These are phyloP conservation scores for Clarias gariepinus DNA, from an alignment of 2,113 vertebrate species.

Conservation along the genomic window DNA sequence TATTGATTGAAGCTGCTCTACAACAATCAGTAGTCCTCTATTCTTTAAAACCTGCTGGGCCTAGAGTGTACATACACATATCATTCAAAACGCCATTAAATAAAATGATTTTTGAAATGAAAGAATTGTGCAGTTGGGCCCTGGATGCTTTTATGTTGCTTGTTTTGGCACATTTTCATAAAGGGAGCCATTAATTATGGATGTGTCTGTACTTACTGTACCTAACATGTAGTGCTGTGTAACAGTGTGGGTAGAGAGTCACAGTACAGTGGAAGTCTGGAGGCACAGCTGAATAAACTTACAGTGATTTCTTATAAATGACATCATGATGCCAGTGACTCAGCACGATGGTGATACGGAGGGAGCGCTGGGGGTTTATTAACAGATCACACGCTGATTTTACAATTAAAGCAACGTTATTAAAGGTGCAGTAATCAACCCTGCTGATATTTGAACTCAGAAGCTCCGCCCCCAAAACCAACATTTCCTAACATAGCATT, in stretches of 20 bases:
- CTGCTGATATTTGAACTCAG: too few species aligned
- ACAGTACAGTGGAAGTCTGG: neutral
- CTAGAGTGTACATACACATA: neutral
- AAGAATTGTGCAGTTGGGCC: neutral
- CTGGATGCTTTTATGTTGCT: neutral
- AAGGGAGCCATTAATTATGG: neutral
- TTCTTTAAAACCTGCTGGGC: too few species aligned
- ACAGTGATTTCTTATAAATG: conserved; percentile 18
- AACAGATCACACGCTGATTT: neutral
- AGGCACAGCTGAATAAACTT: neutral
- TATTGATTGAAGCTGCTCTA: too few species aligned
- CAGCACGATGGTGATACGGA: conserved; percentile 27
- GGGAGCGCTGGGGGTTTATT: neutral
- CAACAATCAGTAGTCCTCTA: too few species aligned
- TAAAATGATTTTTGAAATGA: neutral
- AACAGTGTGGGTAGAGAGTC: neutral
- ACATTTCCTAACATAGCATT: too few species aligned
- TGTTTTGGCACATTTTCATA: neutral
- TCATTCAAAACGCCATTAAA: neutral
- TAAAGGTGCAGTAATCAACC: too few species aligned
- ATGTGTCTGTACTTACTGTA: neutral
- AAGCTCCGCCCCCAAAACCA: too few species aligned
- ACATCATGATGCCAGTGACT: conserved; percentile 26
- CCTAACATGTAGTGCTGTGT: neutral
- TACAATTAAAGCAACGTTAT: neutral